Conservation (phyloP, 2,888 invertebrate genomes). For the Dioctria rufipes region DNA sequence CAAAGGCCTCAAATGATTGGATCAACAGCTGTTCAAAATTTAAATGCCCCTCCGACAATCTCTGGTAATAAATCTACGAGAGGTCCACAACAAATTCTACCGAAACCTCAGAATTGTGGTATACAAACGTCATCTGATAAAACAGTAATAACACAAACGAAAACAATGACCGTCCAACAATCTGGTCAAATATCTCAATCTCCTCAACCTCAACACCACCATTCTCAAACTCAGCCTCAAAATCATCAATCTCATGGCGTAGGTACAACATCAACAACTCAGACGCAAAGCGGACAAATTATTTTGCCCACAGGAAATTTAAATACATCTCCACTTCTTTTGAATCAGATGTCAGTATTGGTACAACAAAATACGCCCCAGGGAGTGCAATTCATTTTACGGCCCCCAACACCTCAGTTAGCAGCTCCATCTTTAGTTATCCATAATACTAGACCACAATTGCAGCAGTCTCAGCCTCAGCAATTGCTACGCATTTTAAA, state of each 20-base stretch:
- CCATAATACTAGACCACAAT: constrained; percentile 68
- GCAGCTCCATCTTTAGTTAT: constrained; percentile 71
- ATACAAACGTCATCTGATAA: constrained; percentile 60
- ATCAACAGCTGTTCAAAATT: constrained; percentile 42
- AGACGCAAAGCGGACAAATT: constrained; percentile 66
- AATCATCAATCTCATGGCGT: constrained; percentile 62
- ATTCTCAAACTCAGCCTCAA: constrained; percentile 57
- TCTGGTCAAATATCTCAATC: constrained; percentile 68
- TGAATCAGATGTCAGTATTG: constrained; percentile 74
- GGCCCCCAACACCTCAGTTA: constrained; percentile 76
- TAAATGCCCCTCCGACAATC: constrained; percentile 55
- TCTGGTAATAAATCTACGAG: constrained; percentile 62
- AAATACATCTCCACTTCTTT: constrained; percentile 68
- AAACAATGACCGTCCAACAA: constrained; percentile 59
- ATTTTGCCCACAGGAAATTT: constrained; percentile 67
- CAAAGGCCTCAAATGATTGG: constrained; percentile 56
- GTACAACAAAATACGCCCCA: constrained; percentile 78
- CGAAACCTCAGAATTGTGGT: constrained; percentile 72
- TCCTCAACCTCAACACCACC: constrained; percentile 63
- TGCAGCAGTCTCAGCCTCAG: constrained; percentile 71
- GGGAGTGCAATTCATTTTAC: constrained; percentile 80
- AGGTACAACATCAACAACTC: constrained; percentile 46
- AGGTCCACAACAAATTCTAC: constrained; percentile 76
- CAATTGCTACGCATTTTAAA: constrained; percentile 77
- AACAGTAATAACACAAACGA: constrained; percentile 59